Percentiles rank a stretch among this genome's conserved stretches.
These are phyloP conservation scores for Euwallacea similis DNA, from an alignment of 1,140 invertebrate genomes.

Conservation along the genomic window DNA sequence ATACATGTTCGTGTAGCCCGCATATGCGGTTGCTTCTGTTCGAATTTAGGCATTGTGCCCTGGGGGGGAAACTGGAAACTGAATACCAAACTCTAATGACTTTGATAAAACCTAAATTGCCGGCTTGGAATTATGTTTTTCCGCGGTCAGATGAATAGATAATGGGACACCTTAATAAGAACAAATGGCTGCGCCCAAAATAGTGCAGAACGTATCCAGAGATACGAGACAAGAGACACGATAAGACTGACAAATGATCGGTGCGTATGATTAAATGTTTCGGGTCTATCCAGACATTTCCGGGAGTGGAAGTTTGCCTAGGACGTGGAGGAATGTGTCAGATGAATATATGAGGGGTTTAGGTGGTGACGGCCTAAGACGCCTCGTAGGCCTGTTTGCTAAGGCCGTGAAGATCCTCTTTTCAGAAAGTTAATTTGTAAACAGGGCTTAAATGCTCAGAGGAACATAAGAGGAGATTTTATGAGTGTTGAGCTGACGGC, in stretches of 20 bases:
- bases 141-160: too few species aligned
- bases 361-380: slow-evolving; percentile 16
- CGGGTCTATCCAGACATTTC: slow-evolving; percentile 30
- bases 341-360: slow-evolving; percentile 27
- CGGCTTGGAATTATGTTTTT: too few species aligned
- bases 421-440: slow-evolving; percentile 37
- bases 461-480: too few species aligned
- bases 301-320: slow-evolving; percentile 32
- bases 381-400: slow-evolving; percentile 4
- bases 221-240: slow-evolving; percentile 30
- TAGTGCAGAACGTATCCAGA: slow-evolving; percentile 21
- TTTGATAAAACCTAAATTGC: background rate
- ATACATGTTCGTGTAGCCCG: slow-evolving; percentile 12
- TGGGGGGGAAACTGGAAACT: slow-evolving; percentile 8
- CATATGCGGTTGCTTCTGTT: slow-evolving; percentile 10
- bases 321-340: slow-evolving; percentile 32
- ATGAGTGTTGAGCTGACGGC: too few species aligned
- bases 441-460: background rate
- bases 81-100: slow-evolving; percentile 11
- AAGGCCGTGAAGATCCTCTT: background rate
- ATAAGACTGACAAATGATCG: slow-evolving; percentile 37
- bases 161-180: background rate
- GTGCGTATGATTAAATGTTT: slow-evolving; percentile 32
- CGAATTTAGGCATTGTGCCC: slow-evolving; percentile 15
- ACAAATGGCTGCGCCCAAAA: slow-evolving; percentile 17